phyloP scores from a whole-genome alignment of 2,888 invertebrate genomes.

The Uropetala carovei region DNA sequence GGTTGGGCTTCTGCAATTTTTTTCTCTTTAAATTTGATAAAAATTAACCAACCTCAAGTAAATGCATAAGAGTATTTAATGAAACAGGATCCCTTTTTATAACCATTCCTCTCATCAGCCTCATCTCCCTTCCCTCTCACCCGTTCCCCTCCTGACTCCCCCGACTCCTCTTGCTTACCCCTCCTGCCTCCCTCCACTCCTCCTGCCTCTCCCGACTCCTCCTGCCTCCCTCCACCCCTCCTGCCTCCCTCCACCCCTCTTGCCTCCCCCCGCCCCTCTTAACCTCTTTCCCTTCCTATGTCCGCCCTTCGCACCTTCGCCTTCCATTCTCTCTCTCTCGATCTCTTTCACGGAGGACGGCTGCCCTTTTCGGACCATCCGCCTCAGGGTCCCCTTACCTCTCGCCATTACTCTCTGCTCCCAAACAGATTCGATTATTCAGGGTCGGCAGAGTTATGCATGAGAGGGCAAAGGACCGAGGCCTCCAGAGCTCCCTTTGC shows the following conservation, averaged over 20 bases:
- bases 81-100: no score
- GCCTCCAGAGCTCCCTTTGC: neutral
- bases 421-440: slow-evolving; percentile 33
- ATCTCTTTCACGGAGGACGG: no score
- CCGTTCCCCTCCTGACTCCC: neutral
- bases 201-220: neutral
- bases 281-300: neutral
- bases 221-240: neutral
- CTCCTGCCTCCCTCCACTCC: neutral
- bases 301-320: no score
- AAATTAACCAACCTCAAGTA: no score
- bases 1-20: no score
- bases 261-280: neutral
- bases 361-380: no score
- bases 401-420: slow-evolving; percentile 29
- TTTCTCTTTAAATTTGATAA: no score
- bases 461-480: slow-evolving; percentile 34
- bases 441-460: slow-evolving; percentile 29
- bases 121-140: neutral
- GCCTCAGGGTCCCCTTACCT: neutral
- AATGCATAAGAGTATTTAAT: no score
- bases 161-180: neutral
- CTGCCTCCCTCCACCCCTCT: neutral
- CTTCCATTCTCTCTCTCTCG: no score
- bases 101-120: no score